Percentiles rank a stretch among this genome's conserved stretches.
Conservation (phyloP, 2,888 invertebrate species). For the Agapostemon virescens region DNA sequence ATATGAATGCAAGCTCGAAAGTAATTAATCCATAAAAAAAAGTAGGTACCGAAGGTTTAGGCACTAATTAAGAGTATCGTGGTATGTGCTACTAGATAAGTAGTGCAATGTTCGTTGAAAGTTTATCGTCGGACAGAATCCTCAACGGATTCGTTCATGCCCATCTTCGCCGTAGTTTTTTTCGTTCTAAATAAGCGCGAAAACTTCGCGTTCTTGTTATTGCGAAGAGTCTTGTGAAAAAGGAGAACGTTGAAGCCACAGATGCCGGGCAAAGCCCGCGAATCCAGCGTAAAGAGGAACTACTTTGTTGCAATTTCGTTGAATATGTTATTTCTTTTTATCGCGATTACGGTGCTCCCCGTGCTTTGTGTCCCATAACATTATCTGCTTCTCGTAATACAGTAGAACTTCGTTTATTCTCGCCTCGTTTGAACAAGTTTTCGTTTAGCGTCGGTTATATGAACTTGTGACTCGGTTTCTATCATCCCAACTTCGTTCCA, state of each 20-base stretch:
- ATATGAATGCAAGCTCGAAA: no score
- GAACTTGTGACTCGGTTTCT: not conserved
- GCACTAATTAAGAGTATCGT: not conserved
- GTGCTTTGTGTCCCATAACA: not conserved
- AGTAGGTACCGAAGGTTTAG: not conserved
- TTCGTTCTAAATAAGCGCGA: not conserved
- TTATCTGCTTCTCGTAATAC: not conserved
- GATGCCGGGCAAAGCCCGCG: not conserved
- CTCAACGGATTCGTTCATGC: not conserved
- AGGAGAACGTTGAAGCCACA: no score
- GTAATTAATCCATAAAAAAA: no score
- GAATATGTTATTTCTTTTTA: not conserved
- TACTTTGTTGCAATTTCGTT: not conserved
- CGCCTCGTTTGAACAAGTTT: not conserved
- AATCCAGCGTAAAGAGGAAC: not conserved
- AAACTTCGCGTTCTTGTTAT: not conserved
- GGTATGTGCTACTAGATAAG: not conserved
- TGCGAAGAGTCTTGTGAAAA: not conserved
- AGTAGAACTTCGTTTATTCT: not conserved
- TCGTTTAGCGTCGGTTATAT: constrained; percentile 1
- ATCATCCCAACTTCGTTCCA: not conserved
- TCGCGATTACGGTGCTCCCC: not conserved
- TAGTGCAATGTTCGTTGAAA: no score
- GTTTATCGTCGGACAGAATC: no score
- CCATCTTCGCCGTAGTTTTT: not conserved